These are phyloP conservation scores for Colostygia pectinataria DNA, from an alignment of 2,888 invertebrate genomes.

Conservation along the genomic window DNA sequence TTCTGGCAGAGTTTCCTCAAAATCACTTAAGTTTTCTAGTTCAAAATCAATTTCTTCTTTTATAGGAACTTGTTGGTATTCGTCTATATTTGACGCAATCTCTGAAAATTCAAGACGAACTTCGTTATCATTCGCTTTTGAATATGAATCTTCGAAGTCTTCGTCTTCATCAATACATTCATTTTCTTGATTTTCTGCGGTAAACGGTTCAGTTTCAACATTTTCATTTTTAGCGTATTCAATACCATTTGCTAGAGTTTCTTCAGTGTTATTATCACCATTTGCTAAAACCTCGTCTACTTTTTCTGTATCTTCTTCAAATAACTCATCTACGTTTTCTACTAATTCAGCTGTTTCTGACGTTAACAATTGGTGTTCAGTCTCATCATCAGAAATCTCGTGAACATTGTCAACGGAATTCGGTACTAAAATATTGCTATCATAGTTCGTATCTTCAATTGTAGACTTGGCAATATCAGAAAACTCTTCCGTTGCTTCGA, in stretches of 20 bases:
- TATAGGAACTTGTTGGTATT: slow-evolving; percentile 9
- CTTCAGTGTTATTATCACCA: background rate
- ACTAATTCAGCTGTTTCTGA: background rate
- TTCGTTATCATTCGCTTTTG: too few relatives aligned
- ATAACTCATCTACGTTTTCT: background rate
- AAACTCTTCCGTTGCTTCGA: background rate
- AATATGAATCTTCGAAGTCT: too few relatives aligned
- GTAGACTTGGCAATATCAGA: background rate
- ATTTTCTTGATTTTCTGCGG: background rate
- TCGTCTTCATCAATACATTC: background rate
- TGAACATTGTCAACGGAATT: background rate
- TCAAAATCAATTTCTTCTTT: slow-evolving; percentile 28
- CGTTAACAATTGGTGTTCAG: background rate
- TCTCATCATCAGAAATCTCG: slow-evolving; percentile 18
- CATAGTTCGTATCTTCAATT: background rate
- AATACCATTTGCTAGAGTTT: background rate
- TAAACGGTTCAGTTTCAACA: background rate
- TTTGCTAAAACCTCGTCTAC: background rate
- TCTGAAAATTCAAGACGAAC: too few relatives aligned
- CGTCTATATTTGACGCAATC: background rate
- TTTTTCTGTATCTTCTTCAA: background rate
- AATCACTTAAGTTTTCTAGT: slow-evolving; percentile 13
- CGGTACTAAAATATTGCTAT: background rate
- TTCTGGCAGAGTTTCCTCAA: slow-evolving; percentile 4
- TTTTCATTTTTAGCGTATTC: background rate